These are phyloP conservation scores for Hylomyscus alleni DNA, from an alignment of 2,797 vertebrate genomes.

Conservation along the genomic window DNA sequence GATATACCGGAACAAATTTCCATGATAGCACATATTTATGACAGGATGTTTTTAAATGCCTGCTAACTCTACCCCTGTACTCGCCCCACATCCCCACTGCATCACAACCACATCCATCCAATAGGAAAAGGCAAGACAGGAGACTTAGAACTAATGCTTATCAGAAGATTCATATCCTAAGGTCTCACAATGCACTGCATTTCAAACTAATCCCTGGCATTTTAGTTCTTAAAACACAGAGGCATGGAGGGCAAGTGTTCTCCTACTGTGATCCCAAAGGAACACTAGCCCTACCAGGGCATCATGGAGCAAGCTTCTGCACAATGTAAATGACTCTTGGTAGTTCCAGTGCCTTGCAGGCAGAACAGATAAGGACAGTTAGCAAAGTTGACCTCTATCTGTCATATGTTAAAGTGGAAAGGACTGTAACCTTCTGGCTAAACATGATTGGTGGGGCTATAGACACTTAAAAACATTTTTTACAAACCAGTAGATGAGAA, in stretches of 20 bases:
- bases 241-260: background rate
- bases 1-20: background rate
- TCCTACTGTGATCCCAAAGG: background rate
- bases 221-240: background rate
- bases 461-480: background rate
- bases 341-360: background rate
- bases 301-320: background rate
- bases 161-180: background rate
- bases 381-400: background rate
- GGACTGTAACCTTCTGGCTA: background rate
- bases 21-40: background rate
- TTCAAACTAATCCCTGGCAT: background rate
- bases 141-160: background rate
- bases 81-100: background rate
- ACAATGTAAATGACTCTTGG: no score
- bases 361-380: background rate
- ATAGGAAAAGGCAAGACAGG: background rate
- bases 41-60: background rate
- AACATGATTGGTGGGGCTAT: background rate
- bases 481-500: background rate
- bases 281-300: background rate
- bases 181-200: background rate
- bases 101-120: background rate
- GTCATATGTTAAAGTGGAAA: background rate
- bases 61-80: background rate